Conservation (phyloP, 2,113 vertebrate genomes). For the Chionis minor region DNA sequence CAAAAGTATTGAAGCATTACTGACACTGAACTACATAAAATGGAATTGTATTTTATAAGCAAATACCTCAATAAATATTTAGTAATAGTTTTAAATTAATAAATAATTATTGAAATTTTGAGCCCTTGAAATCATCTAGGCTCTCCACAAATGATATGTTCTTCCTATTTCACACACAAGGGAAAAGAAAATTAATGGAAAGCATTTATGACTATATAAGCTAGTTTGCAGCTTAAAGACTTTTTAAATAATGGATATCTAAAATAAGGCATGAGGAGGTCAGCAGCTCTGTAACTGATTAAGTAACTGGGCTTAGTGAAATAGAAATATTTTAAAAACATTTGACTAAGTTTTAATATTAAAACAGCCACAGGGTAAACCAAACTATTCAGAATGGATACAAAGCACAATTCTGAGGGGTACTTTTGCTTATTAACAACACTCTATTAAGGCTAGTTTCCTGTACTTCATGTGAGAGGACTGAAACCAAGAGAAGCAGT, state of each 20-base stretch:
- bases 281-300: neutral
- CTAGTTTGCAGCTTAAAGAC: neutral
- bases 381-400: neutral
- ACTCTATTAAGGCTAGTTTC: neutral
- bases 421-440: neutral
- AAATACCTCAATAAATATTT: neutral
- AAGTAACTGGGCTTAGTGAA: neutral
- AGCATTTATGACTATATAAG: neutral
- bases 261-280: neutral
- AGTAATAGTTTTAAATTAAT: neutral
- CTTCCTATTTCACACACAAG: neutral
- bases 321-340: neutral
- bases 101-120: neutral
- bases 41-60: neutral
- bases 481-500: neutral
- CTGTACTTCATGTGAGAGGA: neutral
- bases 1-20: neutral
- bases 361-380: neutral
- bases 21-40: neutral
- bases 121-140: neutral
- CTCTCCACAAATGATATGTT: neutral
- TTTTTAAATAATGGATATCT: neutral
- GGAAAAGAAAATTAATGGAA: neutral
- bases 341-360: neutral
- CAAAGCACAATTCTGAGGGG: neutral